Evolutionary conservation across 1,140 invertebrate species (phyloP), one percentile per base, ranked within the genome.

Genomic region (Procambarus clarkii): DNA sequence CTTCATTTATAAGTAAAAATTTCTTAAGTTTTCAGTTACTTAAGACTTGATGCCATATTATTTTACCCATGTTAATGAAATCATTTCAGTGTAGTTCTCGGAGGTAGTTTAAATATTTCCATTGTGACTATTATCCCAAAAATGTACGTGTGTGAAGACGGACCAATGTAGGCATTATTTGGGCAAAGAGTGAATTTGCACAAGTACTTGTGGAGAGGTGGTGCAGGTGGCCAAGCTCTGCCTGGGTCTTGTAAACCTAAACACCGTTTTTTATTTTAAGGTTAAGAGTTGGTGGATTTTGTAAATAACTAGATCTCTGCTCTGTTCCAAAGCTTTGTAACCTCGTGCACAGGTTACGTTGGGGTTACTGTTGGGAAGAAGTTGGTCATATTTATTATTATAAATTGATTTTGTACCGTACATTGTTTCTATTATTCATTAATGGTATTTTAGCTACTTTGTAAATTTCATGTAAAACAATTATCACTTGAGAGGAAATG

Each of bases 261-360:
- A 54, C 45, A 46, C 21, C 45, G 21, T 48, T 13, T 24, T 21
- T 21, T 24, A 48, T 24, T n/a, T 48, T 54, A 79, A 46, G 45
- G 48, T 48, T 54, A 79, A 15, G 18, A 15, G 77, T 46, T 48
- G 45, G 45, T 54, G 45, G 18, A 79, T 79, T n/a, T 48, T 48
- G 77, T 54, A 48, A 54, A 79, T 48, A 54, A 54, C 45, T 54
- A 54, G 45, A 79, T 54, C 48, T 54, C 45, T 46, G 77, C 21
- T 46, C 45, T 79, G 77, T 79, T 79, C 77, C 77, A 48, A 46
- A 54, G 77, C 77, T 79, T 79, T 74, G 69, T 74, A 34, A 74
- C 69, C 69, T 34, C 5, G 8, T 74, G 69, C 69, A 21, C 24
- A 74, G n/a, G 69, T 74, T 74, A 74, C 69, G 34, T 74, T 74